These are phyloP conservation scores for Danio kyathit DNA, from an alignment of 2,797 vertebrate genomes.

Conservation along the genomic window DNA sequence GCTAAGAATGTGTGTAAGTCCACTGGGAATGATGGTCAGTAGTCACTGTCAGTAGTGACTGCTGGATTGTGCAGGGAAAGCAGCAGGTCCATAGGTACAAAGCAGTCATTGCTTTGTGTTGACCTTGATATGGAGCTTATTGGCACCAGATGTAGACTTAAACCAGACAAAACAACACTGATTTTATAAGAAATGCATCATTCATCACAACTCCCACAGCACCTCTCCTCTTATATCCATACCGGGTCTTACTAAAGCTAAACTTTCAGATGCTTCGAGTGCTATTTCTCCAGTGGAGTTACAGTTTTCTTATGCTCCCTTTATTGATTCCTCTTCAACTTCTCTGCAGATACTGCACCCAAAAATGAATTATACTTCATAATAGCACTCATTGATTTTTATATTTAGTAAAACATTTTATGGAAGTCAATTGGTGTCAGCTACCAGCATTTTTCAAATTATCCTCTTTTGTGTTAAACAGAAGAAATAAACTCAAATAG, in stretches of 20 bases:
- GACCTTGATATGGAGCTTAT: background rate
- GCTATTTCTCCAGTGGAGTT: background rate
- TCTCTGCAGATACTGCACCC: background rate
- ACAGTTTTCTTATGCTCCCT: background rate
- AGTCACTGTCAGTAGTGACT: background rate
- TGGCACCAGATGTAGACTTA: background rate
- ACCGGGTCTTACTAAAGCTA: background rate
- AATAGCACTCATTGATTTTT: no score
- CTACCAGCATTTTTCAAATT: no score
- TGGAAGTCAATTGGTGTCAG: no score
- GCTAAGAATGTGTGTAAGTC: background rate
- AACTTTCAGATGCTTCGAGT: background rate
- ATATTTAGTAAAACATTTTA: no score
- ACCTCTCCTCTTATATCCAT: background rate
- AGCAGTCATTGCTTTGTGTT: constrained; percentile 10
- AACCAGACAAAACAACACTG: background rate
- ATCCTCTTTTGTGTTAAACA: no score
- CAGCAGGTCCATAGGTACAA: background rate
- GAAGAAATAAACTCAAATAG: no score
- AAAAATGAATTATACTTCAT: no score
- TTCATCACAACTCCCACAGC: constrained; percentile 4
- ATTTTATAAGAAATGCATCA: background rate
- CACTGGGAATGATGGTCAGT: background rate
- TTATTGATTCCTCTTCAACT: background rate
- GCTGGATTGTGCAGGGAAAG: background rate